These are phyloP conservation scores for Diarsia rubi DNA, from an alignment of 2,888 invertebrate species.

Conservation along the genomic window DNA sequence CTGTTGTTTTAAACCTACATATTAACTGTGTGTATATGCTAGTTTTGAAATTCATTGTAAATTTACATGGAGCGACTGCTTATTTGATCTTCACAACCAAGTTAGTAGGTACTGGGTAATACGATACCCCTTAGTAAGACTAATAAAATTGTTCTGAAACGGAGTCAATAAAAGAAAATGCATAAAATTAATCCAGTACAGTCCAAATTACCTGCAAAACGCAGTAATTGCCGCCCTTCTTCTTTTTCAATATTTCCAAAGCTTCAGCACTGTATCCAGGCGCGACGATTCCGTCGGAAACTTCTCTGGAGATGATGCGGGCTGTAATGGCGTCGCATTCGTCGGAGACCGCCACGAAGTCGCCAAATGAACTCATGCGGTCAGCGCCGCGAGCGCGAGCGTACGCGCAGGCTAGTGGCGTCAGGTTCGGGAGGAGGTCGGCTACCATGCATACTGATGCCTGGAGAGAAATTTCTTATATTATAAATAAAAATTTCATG, in stretches of 20 bases:
- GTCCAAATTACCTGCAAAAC: constrained; percentile 92
- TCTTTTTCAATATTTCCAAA: constrained; percentile 96
- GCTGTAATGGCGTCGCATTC: constrained; percentile 97
- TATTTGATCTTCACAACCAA: too few relatives aligned
- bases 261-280: constrained; percentile 97
- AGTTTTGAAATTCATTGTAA: too few relatives aligned
- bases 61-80: too few relatives aligned
- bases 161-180: background rate
- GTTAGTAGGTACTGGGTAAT: too few relatives aligned
- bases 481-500: too few relatives aligned
- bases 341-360: constrained; percentile 98
- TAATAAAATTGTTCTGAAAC: background rate
- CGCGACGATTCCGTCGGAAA: constrained; percentile 99
- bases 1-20: background rate
- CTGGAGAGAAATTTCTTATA: constrained; percentile 79
- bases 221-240: constrained; percentile 98
- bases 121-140: too few relatives aligned
- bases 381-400: constrained; percentile 99
- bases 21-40: background rate
- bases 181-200: background rate
- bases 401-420: constrained; percentile 97
- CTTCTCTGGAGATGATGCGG: constrained; percentile 97
- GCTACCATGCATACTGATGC: constrained; percentile 98
- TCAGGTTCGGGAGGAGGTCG: constrained; percentile 93
- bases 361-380: constrained; percentile 99